phyloP scores from a whole-genome alignment of 1,140 invertebrate genomes.

The Panulirus ornatus region DNA sequence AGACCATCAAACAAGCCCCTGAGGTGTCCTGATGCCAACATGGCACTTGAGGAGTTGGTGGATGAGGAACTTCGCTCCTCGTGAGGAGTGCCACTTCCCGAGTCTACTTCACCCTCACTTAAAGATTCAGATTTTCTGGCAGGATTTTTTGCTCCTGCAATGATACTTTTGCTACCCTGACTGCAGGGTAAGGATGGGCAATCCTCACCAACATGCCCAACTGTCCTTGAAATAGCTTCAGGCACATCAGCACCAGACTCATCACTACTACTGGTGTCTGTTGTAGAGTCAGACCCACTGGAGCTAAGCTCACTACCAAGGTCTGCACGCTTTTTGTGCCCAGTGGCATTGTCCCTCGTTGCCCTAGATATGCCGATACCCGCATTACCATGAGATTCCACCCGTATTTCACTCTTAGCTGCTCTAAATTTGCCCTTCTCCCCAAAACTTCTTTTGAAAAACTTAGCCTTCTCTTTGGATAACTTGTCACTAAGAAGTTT shows the following conservation, averaged over 20 bases:
- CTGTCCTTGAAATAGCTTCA: conserved; percentile 42
- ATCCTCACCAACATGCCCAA: not conserved
- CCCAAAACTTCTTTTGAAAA: conserved; percentile 88
- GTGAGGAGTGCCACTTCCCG: conserved; percentile 74
- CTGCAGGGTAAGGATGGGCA: not conserved
- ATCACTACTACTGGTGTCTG: conserved; percentile 77
- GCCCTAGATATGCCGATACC: conserved; percentile 61
- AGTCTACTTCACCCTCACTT: conserved; percentile 73
- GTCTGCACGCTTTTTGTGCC: conserved; percentile 39
- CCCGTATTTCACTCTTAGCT: conserved; percentile 79
- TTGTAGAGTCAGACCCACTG: conserved; percentile 72
- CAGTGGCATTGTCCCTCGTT: conserved; percentile 66
- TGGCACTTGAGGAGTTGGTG: conserved; percentile 77
- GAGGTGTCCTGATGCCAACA: conserved; percentile 81
- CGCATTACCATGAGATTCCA: conserved; percentile 48
- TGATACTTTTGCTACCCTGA: conserved; percentile 6
- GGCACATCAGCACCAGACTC: conserved; percentile 75
- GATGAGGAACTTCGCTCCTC: conserved; percentile 75
- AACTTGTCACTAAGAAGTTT: conserved; percentile 83
- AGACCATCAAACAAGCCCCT: conserved; percentile 90
- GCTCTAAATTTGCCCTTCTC: conserved; percentile 80
- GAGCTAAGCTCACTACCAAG: conserved; percentile 75
- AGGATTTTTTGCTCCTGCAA: conserved; percentile 30
- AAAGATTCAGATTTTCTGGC: conserved; percentile 55
- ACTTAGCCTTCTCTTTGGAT: conserved; percentile 91